Percentiles rank a stretch among this genome's conserved stretches.
Evolutionary conservation across 2,888 invertebrate species (phyloP).

Genomic region (Hetaerina titia): DNA sequence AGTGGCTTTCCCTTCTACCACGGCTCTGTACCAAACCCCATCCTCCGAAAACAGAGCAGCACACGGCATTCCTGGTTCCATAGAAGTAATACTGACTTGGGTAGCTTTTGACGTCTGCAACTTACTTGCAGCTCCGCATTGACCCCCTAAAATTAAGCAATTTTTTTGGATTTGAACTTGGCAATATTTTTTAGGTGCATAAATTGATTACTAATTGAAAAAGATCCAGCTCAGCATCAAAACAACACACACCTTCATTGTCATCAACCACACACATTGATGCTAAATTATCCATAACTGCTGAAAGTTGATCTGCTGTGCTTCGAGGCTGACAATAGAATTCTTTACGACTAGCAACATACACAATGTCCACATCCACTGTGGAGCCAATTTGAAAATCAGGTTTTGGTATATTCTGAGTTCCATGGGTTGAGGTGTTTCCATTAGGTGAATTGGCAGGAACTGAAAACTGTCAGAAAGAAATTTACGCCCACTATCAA

Average conservation of each 20-base stretch:
- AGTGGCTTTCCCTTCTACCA: conserved; percentile 77
- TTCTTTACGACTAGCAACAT: background rate
- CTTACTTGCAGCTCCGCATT: background rate
- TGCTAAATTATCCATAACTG: background rate
- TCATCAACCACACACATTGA: background rate
- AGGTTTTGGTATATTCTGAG: conserved; percentile 24
- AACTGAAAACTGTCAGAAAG: background rate
- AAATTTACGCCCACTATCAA: too few relatives aligned
- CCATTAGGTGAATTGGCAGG: background rate
- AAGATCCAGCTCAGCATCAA: background rate
- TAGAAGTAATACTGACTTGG: conserved; percentile 71
- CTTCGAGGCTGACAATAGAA: conserved; percentile 41
- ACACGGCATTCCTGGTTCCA: conserved; percentile 81
- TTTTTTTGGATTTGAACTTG: background rate
- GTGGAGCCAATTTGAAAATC: background rate
- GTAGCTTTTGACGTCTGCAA: background rate
- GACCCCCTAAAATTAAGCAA: background rate
- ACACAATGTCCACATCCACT: conserved; percentile 43
- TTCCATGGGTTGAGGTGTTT: background rate
- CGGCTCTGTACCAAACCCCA: conserved; percentile 85
- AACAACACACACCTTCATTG: background rate
- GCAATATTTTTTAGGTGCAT: too few relatives aligned
- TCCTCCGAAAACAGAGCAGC: conserved; percentile 82
- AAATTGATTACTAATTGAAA: background rate
- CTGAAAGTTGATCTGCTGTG: background rate